These are phyloP conservation scores for Thalassaphorura encarpata DNA, from an alignment of 1,140 invertebrate genomes.

Conservation along the genomic window DNA sequence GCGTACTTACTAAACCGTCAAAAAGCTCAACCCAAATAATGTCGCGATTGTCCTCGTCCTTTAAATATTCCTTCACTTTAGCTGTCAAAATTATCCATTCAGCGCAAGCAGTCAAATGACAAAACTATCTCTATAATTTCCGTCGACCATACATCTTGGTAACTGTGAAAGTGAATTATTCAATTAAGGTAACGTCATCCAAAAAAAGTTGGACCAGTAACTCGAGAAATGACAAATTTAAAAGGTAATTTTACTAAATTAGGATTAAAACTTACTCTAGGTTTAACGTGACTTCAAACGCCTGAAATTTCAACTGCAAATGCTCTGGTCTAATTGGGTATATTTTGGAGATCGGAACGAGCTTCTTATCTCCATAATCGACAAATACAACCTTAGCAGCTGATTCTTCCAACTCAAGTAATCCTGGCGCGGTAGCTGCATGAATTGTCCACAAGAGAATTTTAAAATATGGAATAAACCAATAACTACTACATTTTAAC, in stretches of 20 bases:
- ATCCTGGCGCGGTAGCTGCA: slow-evolving; percentile 27
- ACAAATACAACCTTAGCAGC: slow-evolving; percentile 23
- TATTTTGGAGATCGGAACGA: slow-evolving; percentile 5
- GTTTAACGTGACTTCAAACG: slow-evolving; percentile 28
- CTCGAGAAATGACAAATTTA: not conserved
- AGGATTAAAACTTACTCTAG: slow-evolving; percentile 11
- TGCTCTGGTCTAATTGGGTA: slow-evolving; percentile 15
- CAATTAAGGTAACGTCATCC: not conserved
- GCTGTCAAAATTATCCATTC: not conserved
- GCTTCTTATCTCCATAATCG: slow-evolving; percentile 22
- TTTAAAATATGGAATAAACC: not conserved
- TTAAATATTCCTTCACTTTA: not conserved
- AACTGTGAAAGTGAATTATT: slow-evolving; percentile 10
- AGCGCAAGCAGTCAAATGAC: slow-evolving; percentile 14
- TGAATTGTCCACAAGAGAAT: not conserved
- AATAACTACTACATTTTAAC: not conserved
- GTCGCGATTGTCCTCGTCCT: not conserved
- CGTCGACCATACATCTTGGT: slow-evolving; percentile 21
- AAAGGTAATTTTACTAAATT: not conserved
- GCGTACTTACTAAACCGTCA: not conserved
- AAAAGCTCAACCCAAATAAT: not conserved
- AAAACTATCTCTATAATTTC: slow-evolving; percentile 19
- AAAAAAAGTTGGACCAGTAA: not conserved
- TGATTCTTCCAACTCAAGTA: not conserved
- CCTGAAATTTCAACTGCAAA: slow-evolving; percentile 24